These are phyloP conservation scores for Caerostris darwini DNA, from an alignment of 1,140 invertebrate species.

Conservation along the genomic window DNA sequence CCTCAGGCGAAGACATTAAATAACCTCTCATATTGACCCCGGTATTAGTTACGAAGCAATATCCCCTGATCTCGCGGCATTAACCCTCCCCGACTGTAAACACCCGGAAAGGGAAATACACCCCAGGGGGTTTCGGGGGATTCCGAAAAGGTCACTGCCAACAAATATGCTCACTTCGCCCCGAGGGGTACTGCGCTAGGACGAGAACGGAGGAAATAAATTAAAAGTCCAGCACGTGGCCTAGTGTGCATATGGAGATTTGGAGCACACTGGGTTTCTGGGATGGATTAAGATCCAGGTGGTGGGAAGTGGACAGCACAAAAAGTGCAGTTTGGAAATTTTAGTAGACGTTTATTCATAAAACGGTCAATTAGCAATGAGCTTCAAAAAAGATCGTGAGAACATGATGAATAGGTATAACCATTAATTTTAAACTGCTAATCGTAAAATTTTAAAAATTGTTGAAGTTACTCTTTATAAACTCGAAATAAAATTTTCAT, in stretches of 20 bases:
- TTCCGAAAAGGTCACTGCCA: slow-evolving; percentile 51
- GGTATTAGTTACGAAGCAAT: slow-evolving; percentile 74
- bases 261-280: neutral
- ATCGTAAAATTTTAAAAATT: too few relatives aligned
- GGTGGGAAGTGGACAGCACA: neutral
- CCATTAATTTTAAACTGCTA: too few relatives aligned
- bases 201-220: slow-evolving; percentile 60
- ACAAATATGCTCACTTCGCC: slow-evolving; percentile 15
- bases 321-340: too few relatives aligned
- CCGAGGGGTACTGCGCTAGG: neutral
- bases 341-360: too few relatives aligned
- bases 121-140: slow-evolving; percentile 54
- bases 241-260: slow-evolving; percentile 54
- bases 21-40: slow-evolving; percentile 70
- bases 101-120: slow-evolving; percentile 62
- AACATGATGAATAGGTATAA: too few relatives aligned
- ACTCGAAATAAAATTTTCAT: too few relatives aligned
- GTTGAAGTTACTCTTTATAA: too few relatives aligned
- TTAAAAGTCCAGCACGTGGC: slow-evolving; percentile 68
- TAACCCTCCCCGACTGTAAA: slow-evolving; percentile 75
- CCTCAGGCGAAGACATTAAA: slow-evolving; percentile 50
- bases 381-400: too few relatives aligned
- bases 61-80: slow-evolving; percentile 54
- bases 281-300: neutral
- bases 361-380: too few relatives aligned